Evolutionary conservation across 2,797 vertebrate genomes (phyloP).

Genomic region (Epinephelus coioides): DNA sequence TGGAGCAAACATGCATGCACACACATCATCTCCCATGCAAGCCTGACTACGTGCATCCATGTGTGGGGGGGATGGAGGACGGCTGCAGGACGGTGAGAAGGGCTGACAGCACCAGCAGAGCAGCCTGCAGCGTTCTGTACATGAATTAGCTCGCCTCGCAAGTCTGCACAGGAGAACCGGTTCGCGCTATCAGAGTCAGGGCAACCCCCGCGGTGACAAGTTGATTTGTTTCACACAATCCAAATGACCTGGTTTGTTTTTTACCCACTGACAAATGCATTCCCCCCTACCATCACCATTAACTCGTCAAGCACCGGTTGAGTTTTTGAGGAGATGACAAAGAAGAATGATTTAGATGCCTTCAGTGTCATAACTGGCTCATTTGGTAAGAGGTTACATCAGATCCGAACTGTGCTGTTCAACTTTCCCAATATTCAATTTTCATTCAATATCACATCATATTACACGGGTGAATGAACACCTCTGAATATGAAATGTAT

Average conservation of each 20-base stretch:
- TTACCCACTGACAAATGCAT: conserved; percentile 11
- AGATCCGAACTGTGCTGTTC: neutral
- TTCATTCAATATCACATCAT: neutral
- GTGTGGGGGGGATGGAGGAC: neutral
- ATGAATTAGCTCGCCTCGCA: conserved; percentile 67
- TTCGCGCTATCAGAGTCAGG: conserved; percentile 52
- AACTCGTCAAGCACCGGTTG: neutral
- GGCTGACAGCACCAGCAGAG: conserved; percentile 73
- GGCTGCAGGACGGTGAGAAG: conserved; percentile 59
- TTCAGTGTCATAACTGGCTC: conserved; percentile 11
- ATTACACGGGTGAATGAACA: neutral
- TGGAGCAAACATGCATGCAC: conserved; percentile 19
- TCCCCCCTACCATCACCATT: neutral
- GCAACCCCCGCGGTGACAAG: conserved; percentile 67
- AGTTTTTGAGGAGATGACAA: neutral
- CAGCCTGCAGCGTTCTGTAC: conserved; percentile 61
- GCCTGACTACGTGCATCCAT: conserved; percentile 6
- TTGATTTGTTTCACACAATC: conserved; percentile 75
- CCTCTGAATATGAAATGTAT: conserved; percentile 1
- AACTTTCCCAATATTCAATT: neutral
- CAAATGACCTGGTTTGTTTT: conserved; percentile 63
- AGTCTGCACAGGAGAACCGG: conserved; percentile 68
- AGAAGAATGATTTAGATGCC: neutral
- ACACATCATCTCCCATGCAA: conserved; percentile 3
- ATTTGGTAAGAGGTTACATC: conserved; percentile 6